Percentiles rank a stretch among this genome's conserved stretches.
Evolutionary conservation across 2,888 invertebrate genomes (phyloP).

Genomic region (Drosophila mulleri): DNA sequence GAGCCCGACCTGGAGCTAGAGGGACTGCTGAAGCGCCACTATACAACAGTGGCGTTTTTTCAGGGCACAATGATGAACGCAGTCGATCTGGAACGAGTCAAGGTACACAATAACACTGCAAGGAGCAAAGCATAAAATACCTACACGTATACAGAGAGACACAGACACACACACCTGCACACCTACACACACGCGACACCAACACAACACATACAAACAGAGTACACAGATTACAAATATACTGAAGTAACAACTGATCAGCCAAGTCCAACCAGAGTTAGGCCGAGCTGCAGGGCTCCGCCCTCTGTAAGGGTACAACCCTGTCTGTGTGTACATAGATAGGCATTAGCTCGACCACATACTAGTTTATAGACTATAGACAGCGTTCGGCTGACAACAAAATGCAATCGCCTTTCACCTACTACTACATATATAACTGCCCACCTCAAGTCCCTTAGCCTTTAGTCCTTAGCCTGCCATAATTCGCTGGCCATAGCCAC

Average conservation of each 20-base stretch:
- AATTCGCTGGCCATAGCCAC: slow-evolving; percentile 5
- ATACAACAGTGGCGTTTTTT: slow-evolving; percentile 99
- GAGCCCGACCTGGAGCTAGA: slow-evolving; percentile 99
- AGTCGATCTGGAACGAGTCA: slow-evolving; percentile 99
- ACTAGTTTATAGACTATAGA: background rate
- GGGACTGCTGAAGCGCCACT: slow-evolving; percentile 99
- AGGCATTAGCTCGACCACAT: slow-evolving; percentile 14
- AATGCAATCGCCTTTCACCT: slow-evolving; percentile 34
- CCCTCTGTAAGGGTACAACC: slow-evolving; percentile 20
- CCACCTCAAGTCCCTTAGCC: slow-evolving; percentile 34
- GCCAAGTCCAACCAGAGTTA: slow-evolving; percentile 15
- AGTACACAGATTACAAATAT: slow-evolving; percentile 48
- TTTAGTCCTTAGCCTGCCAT: slow-evolving; percentile 9
- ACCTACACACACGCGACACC: slow-evolving; percentile 19
- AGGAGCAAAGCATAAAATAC: slow-evolving; percentile 25
- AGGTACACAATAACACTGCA: slow-evolving; percentile 89
- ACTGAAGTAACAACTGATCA: slow-evolving; percentile 36
- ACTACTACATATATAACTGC: background rate
- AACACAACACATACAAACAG: slow-evolving; percentile 41
- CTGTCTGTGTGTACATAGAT: slow-evolving; percentile 19
- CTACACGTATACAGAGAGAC: slow-evolving; percentile 21
- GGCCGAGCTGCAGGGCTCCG: slow-evolving; percentile 5
- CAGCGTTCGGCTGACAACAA: slow-evolving; percentile 28
- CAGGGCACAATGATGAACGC: slow-evolving; percentile 99
- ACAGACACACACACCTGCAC: slow-evolving; percentile 17